A percentile compares a stretch with the other conserved stretches of the same genome.
These are phyloP conservation scores for Rattus rattus DNA, from an alignment of 2,113 vertebrate genomes.

Conservation along the genomic window DNA sequence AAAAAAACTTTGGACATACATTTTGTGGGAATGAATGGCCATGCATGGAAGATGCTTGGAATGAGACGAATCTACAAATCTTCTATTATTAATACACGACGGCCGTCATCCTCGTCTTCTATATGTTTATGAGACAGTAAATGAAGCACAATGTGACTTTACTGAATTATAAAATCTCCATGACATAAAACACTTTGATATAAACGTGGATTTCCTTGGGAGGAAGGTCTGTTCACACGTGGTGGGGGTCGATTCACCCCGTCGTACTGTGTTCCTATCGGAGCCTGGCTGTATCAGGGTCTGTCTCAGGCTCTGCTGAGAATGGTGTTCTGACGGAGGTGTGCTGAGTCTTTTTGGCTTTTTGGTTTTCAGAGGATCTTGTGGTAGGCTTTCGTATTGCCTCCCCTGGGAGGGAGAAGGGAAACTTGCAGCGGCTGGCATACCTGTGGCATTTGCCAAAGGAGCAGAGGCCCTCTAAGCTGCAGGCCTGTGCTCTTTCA, in stretches of 20 bases:
- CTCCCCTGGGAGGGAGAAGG: not conserved
- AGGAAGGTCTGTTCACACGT: not conserved
- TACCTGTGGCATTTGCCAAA: not conserved
- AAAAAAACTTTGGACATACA: not conserved
- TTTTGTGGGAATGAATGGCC: not conserved
- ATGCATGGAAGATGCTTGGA: not conserved
- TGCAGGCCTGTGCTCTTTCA: conserved; percentile 4
- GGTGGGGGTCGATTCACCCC: not conserved
- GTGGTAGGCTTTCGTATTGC: accelerated
- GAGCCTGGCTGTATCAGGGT: accelerated
- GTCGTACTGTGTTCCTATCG: accelerated
- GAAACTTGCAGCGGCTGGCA: not conserved
- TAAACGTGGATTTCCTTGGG: not conserved
- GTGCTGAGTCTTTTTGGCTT: no score
- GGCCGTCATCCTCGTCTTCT: not conserved
- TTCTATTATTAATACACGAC: not conserved
- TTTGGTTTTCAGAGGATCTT: not conserved
- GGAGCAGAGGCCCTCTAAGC: not conserved
- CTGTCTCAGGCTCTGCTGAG: not conserved
- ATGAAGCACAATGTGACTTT: not conserved
- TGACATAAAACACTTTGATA: not conserved
- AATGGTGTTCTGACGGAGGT: not conserved
- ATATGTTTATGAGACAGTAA: not conserved
- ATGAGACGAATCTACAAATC: not conserved
- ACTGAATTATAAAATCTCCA: not conserved